phyloP scores from a whole-genome alignment of 2,113 vertebrate species.

The Pygathrix nemaeus region DNA sequence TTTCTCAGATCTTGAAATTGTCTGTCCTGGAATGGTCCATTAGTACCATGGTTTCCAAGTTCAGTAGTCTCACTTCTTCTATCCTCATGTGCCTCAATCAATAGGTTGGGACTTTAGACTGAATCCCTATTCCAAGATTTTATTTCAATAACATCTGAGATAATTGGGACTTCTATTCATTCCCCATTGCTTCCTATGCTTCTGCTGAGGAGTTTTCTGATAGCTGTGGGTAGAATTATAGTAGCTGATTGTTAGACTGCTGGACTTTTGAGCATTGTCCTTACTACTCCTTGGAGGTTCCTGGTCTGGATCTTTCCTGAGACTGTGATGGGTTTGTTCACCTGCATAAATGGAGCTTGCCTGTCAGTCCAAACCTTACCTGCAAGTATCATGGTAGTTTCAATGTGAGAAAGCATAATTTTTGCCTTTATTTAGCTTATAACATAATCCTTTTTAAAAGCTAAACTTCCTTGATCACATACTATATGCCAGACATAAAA shows the following conservation, averaged over 20 bases:
- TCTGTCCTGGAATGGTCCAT: neutral
- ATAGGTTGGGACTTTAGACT: neutral
- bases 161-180: neutral
- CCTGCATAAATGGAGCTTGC: neutral
- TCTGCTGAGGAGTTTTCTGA: neutral
- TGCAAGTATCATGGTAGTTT: neutral
- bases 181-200: neutral
- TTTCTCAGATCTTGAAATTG: neutral
- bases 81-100: neutral
- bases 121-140: slow-evolving; percentile 10
- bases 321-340: neutral
- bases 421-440: slow-evolving; percentile 1
- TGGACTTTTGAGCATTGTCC: neutral
- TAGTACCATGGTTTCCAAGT: neutral
- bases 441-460: neutral
- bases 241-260: neutral
- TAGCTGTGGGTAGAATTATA: neutral
- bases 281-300: neutral
- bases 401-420: neutral
- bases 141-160: neutral
- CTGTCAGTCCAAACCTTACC: neutral
- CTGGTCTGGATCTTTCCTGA: neutral
- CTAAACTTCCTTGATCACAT: neutral
- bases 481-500: neutral
- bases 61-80: neutral